Evolutionary conservation across 2,888 invertebrate genomes (phyloP).

Genomic region (Heliconius erato): DNA sequence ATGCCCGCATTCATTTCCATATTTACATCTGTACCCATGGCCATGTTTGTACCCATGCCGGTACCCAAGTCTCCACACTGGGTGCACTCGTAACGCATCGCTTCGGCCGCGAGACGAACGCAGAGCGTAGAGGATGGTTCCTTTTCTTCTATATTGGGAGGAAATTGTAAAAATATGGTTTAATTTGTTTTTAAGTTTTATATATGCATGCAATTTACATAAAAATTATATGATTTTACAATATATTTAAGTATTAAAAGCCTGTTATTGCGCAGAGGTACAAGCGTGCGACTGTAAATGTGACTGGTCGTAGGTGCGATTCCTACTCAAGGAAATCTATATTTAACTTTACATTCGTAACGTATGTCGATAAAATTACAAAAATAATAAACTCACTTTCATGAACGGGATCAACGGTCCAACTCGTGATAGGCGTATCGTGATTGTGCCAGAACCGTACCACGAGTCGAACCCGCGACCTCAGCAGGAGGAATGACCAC

Average conservation of each 20-base stretch:
- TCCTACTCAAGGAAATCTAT: too few species aligned
- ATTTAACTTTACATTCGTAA: too few species aligned
- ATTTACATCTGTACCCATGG: not conserved
- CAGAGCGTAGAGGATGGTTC: constrained; percentile 65
- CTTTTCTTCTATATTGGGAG: constrained; percentile 59
- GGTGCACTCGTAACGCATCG: constrained; percentile 60
- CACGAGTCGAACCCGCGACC: constrained; percentile 65
- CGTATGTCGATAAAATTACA: not conserved
- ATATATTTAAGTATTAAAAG: too few species aligned
- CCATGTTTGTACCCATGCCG: constrained; percentile 46
- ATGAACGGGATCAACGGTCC: constrained; percentile 58
- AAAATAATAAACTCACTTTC: constrained; percentile 56
- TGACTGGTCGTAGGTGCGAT: too few species aligned
- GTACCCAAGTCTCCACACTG: constrained; percentile 52
- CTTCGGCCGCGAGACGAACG: constrained; percentile 64
- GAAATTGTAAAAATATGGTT: not conserved
- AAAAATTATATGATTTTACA: too few species aligned
- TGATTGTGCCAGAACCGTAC: constrained; percentile 60
- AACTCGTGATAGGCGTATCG: constrained; percentile 62
- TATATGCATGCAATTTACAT: too few species aligned
- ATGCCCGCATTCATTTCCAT: not conserved
- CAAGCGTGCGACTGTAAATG: too few species aligned
- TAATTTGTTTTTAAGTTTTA: too few species aligned
- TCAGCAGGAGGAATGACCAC: constrained; percentile 73
- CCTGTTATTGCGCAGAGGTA: too few species aligned